These are phyloP conservation scores for Gambusia holbrooki DNA, from an alignment of 2,113 vertebrate genomes.

Conservation along the genomic window DNA sequence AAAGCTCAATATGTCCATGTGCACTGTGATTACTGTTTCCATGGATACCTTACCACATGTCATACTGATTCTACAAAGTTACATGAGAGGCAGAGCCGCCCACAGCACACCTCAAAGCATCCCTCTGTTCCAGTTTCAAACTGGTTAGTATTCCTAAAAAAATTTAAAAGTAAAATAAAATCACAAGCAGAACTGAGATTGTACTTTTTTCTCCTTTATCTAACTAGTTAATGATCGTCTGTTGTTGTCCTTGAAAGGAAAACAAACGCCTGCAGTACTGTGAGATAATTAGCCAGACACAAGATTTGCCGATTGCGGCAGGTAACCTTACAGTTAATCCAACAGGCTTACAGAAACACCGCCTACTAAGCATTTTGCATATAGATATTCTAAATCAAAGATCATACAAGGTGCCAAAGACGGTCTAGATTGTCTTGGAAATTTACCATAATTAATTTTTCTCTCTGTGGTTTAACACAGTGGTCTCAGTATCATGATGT, in stretches of 20 bases:
- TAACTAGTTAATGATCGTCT: not conserved
- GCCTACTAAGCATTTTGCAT: not conserved
- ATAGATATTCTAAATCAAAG: not conserved
- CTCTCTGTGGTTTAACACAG: too few relatives aligned
- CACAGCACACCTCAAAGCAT: not conserved
- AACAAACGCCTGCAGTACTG: not conserved
- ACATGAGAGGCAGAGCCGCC: not conserved
- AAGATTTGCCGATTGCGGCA: not conserved
- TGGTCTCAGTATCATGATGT: too few relatives aligned
- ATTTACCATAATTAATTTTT: too few relatives aligned
- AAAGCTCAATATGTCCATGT: not conserved
- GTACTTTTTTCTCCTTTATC: not conserved
- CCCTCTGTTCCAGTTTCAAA: not conserved
- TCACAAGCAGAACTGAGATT: not conserved
- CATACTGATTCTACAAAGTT: not conserved
- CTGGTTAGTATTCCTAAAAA: not conserved
- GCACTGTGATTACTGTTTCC: slow-evolving; percentile 7
- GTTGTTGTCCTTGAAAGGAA: not conserved
- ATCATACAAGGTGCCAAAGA: not conserved
- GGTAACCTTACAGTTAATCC: not conserved
- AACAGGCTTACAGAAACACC: not conserved
- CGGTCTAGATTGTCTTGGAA: too few relatives aligned
- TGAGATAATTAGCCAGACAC: slow-evolving; percentile 1
- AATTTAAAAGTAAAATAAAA: not conserved
- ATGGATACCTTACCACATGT: not conserved